phyloP scores from a whole-genome alignment of 2,113 vertebrate genomes.

The Ceyx margarethae region DNA sequence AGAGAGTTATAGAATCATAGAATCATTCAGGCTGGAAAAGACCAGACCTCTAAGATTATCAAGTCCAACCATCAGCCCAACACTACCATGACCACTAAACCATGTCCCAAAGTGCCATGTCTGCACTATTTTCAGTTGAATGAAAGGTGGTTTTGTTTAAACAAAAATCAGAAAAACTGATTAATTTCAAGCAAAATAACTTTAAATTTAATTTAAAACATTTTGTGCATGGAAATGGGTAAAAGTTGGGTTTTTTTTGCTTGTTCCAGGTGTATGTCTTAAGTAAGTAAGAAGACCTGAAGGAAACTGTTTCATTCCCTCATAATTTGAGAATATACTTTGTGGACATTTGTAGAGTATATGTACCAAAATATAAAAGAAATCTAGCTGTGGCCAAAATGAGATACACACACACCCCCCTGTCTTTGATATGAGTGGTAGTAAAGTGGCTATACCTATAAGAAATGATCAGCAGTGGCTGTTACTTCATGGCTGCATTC shows the following conservation, averaged over 20 bases:
- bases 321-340: neutral
- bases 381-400: neutral
- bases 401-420: fast-evolving
- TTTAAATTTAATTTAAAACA: neutral
- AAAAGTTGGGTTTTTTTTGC: too few relatives aligned
- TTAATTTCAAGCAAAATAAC: neutral
- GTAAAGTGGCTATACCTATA: neutral
- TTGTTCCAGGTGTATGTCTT: neutral
- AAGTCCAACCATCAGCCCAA: too few relatives aligned
- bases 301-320: neutral
- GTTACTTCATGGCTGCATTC: slow-evolving; percentile 37
- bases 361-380: neutral
- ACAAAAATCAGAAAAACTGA: neutral
- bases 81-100: too few relatives aligned
- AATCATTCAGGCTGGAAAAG: too few relatives aligned
- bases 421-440: neutral
- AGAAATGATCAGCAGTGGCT: neutral
- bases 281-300: neutral
- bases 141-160: neutral
- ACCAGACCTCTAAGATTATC: too few relatives aligned
- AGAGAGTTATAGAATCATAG: neutral
- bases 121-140: neutral
- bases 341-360: neutral
- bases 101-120: too few relatives aligned
- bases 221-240: neutral